Evolutionary conservation across 2,113 vertebrate genomes (phyloP).

Genomic region (Carettochelys insculpta): DNA sequence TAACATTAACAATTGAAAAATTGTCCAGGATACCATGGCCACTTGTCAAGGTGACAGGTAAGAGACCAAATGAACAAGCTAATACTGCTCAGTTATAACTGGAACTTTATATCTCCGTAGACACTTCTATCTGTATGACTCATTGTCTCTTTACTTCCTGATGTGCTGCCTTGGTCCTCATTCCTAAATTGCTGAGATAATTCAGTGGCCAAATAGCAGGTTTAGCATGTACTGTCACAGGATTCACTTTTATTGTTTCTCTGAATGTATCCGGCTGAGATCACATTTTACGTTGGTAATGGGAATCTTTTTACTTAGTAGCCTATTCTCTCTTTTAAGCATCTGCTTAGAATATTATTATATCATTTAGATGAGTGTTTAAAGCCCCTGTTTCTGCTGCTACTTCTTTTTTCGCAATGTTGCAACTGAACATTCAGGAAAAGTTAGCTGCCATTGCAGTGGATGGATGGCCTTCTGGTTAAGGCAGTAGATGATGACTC

Average conservation of each 20-base stretch:
- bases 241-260: background rate
- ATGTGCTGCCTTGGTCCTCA: background rate
- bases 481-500: background rate
- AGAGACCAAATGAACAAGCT: background rate
- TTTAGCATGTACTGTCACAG: background rate
- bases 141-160: background rate
- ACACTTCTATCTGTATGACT: background rate
- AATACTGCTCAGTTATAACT: background rate
- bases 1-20: background rate
- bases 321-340: background rate
- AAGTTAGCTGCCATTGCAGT: background rate
- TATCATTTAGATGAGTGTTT: too few species aligned
- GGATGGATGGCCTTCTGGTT: background rate
- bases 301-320: background rate
- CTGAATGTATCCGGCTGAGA: background rate
- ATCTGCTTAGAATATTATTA: background rate
- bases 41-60: background rate
- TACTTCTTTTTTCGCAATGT: background rate
- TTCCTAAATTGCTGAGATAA: background rate
- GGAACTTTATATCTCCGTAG: background rate
- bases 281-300: background rate
- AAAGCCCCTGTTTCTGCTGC: background rate
- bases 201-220: background rate
- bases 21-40: background rate
- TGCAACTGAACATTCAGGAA: too few species aligned